phyloP scores from a whole-genome alignment of 2,113 vertebrate species.

The Platichthys stellatus region DNA sequence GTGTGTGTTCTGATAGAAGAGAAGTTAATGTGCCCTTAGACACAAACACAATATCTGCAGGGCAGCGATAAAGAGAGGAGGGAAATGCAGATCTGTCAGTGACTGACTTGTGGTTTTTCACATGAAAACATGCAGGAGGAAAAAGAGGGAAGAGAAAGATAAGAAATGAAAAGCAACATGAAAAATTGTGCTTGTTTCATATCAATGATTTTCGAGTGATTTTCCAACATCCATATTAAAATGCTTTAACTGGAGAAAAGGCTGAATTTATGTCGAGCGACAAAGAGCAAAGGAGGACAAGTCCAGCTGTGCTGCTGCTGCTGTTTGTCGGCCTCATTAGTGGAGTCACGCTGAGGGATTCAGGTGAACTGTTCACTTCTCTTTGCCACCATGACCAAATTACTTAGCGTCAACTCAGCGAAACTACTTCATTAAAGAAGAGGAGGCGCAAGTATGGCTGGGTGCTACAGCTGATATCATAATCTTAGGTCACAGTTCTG shows the following conservation, averaged over 20 bases:
- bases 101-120: slow-evolving; percentile 33
- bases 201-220: neutral
- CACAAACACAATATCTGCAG: slow-evolving; percentile 38
- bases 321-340: slow-evolving; percentile 48
- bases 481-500: neutral
- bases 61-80: slow-evolving; percentile 41
- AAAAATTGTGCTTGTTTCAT: neutral
- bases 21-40: neutral
- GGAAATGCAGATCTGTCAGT: slow-evolving; percentile 6
- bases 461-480: neutral
- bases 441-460: too few relatives aligned
- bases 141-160: neutral
- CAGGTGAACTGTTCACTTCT: slow-evolving; percentile 22
- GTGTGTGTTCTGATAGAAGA: slow-evolving; percentile 44
- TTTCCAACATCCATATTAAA: slow-evolving; percentile 8
- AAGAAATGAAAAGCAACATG: neutral
- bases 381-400: slow-evolving; percentile 7
- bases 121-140: neutral
- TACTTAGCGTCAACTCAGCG: slow-evolving; percentile 13
- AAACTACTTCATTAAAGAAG: neutral
- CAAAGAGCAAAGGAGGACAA: slow-evolving; percentile 24
- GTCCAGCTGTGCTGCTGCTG: slow-evolving; percentile 39
- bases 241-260: slow-evolving; percentile 1
- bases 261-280: neutral
- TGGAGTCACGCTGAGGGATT: slow-evolving; percentile 47